Conservation (phyloP, 2,888 invertebrate species). For the Lepeophtheirus nordmannii region DNA sequence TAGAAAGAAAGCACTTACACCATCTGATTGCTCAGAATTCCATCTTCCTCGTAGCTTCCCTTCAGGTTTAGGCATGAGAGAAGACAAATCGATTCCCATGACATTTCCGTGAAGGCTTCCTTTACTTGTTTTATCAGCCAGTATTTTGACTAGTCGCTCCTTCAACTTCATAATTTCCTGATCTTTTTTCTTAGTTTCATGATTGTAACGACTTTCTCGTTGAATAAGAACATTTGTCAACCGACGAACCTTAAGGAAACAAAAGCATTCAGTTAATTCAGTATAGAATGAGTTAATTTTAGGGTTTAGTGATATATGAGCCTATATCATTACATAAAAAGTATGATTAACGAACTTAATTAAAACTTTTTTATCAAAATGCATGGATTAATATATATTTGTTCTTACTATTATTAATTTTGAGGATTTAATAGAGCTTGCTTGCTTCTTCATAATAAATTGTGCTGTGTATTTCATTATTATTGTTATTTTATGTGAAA, state of each 20-base stretch:
- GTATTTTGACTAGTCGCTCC: constrained; percentile 14
- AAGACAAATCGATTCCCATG: constrained; percentile 5
- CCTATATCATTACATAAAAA: no score
- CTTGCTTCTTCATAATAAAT: no score
- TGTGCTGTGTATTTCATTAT: no score
- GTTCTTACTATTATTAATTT: no score
- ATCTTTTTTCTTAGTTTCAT: constrained; percentile 18
- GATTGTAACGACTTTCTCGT: constrained; percentile 18
- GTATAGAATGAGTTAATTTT: no score
- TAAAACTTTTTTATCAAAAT: no score
- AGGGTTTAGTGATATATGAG: no score
- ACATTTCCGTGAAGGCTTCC: not conserved
- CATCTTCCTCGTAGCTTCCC: constrained; percentile 16
- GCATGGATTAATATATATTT: no score
- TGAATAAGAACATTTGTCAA: constrained; percentile 12
- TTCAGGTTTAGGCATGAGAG: not conserved
- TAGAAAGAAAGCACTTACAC: not conserved
- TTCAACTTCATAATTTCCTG: constrained; percentile 20
- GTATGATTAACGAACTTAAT: no score
- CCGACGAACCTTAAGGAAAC: not conserved
- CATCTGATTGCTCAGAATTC: not conserved
- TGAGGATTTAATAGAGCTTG: no score
- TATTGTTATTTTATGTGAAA: no score
- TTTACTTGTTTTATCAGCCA: not conserved
- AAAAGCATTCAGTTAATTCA: no score